Conservation (phyloP, 2,113 vertebrate genomes). For the Pterocles gutturalis region DNA sequence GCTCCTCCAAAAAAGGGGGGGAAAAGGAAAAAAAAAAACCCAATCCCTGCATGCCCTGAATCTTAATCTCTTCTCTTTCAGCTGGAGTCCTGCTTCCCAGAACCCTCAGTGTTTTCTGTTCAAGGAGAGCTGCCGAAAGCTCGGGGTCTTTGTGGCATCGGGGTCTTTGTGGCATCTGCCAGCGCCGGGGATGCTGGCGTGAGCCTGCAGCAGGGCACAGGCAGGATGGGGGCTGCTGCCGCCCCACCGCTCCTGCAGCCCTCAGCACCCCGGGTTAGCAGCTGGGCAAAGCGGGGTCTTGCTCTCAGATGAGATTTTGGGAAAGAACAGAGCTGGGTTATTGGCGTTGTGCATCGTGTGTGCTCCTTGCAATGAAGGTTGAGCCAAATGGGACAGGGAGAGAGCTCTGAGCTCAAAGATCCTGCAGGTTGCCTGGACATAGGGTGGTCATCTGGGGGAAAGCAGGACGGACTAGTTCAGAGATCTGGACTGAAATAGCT, state of each 20-base stretch:
- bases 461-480: not conserved
- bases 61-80: slow-evolving; percentile 35
- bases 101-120: not conserved
- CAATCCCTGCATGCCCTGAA: slow-evolving; percentile 28
- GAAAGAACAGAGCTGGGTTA: not conserved
- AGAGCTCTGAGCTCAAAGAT: not conserved
- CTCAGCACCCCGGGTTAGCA: not conserved
- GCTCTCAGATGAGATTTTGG: not conserved
- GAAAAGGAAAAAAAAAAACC: not conserved
- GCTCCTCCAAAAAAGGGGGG: not conserved
- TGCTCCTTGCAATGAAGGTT: accelerated
- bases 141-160: not conserved
- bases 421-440: accelerated
- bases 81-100: not conserved
- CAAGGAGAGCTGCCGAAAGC: not conserved
- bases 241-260: accelerated
- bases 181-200: not conserved
- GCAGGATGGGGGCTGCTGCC: no score
- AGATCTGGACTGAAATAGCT: not conserved
- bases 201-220: not conserved
- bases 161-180: not conserved
- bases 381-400: no score
- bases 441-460: not conserved
- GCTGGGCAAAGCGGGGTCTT: not conserved
- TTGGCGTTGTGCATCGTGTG: accelerated